Evolutionary conservation across 1,140 invertebrate species (phyloP).

Genomic region (Homalodisca vitripennis): DNA sequence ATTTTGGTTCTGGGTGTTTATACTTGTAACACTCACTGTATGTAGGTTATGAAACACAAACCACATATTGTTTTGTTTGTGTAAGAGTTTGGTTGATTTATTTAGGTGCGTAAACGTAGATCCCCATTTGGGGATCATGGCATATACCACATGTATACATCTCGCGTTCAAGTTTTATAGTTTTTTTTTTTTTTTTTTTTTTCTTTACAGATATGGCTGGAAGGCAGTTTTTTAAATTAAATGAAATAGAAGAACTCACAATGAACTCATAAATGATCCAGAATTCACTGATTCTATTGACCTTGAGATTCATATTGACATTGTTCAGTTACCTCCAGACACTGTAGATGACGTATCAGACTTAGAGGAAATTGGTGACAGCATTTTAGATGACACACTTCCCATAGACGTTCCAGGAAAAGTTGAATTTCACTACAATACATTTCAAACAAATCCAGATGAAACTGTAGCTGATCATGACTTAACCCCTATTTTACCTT

Average conservation of each 20-base stretch:
- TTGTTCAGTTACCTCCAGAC: constrained; percentile 28
- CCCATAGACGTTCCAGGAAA: constrained; percentile 26
- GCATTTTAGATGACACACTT: constrained; percentile 16
- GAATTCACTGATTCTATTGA: constrained; percentile 18
- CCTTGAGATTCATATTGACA: constrained; percentile 12
- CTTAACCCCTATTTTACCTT: constrained; percentile 4
- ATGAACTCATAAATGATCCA: constrained; percentile 21
- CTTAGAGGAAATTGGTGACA: constrained; percentile 28
- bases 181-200: constrained; percentile 12
- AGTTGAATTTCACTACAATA: constrained; percentile 26
- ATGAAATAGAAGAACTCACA: constrained; percentile 23
- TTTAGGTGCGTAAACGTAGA: constrained; percentile 11
- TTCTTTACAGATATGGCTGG: constrained; percentile 10
- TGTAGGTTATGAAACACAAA: constrained; percentile 2
- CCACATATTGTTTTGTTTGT: background rate
- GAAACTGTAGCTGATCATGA: constrained; percentile 8
- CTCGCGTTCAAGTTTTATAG: background rate
- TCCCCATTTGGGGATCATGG: constrained; percentile 30
- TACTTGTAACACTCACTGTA: background rate
- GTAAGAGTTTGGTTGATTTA: constrained; percentile 8
- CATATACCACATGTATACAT: background rate
- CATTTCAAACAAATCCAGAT: background rate
- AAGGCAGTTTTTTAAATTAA: background rate
- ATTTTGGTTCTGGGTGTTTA: background rate
- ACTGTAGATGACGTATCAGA: constrained; percentile 22